Evolutionary conservation across 2,888 invertebrate genomes (phyloP), one percentile per base, ranked within the genome.

Genomic region (Erebia palarica): DNA sequence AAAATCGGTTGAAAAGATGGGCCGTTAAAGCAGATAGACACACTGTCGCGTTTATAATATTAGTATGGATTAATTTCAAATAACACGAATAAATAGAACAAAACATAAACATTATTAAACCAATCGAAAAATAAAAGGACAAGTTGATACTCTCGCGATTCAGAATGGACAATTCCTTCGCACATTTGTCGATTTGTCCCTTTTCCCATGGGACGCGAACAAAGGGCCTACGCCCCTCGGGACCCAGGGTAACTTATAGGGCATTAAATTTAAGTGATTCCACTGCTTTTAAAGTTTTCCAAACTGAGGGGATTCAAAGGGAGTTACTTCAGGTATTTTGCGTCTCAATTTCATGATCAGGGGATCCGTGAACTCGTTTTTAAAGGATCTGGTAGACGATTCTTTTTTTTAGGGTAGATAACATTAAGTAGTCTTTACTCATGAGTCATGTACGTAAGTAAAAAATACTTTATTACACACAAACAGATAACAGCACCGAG

Each of bases 201-300:
- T 78, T 74, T 79, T 82, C 87, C 84, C 82, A 72, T 18, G 70
- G 77, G 86, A 84, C 67, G 72, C 27, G 74, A 79, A 87, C 89
- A 91, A 90, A 90, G 88, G 87, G 86, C 84, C 78, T 63, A 51
- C 70, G 74, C 84, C 86, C 86, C 78, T 9, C 73, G 84, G 83
- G 81, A 78, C 74, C 70, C 70, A 71, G 85, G 84, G 87, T 87
- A 88, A 90, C 86, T 90, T 89, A 86, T 87, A 85, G 81, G 81
- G 86, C 87, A 90, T 91, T 91, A 88, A 87, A 88, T 88, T 90
- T 89, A 91, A 92, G 91, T 92, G 92, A 89, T 91, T 87, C 84
- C 74, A 78, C 81, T 83, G 78, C 86, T 88, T 90, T 88, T 84
- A 86, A 90, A 88, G 82, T 88, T 84, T 78, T 77, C 75, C 76